These are phyloP conservation scores for Trissolcus japonicus DNA, from an alignment of 2,888 invertebrate genomes.

Conservation along the genomic window DNA sequence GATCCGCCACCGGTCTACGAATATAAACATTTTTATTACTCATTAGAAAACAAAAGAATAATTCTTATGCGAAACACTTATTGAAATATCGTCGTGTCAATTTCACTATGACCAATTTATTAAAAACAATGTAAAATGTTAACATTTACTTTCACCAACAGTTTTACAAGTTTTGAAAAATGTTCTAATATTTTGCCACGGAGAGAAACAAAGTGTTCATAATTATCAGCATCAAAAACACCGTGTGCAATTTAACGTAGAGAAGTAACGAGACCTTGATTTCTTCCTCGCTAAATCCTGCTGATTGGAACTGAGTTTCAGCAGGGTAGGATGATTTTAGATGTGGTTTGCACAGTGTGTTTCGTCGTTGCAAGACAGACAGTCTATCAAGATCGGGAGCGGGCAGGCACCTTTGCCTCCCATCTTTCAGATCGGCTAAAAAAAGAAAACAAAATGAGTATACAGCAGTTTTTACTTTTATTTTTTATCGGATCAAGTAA, in stretches of 20 bases:
- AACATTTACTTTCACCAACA: too few species aligned
- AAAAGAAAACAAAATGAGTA: slow-evolving; percentile 4
- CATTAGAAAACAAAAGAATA: slow-evolving; percentile 14
- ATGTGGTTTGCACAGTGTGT: slow-evolving; percentile 90
- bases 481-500: neutral
- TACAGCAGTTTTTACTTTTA: neutral
- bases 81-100: too few species aligned
- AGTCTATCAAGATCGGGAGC: slow-evolving; percentile 76
- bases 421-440: slow-evolving; percentile 78
- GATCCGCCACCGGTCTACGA: slow-evolving; percentile 66
- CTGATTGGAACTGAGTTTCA: slow-evolving; percentile 83
- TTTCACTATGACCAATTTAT: too few species aligned
- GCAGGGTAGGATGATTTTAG: slow-evolving; percentile 90
- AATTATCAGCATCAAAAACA: too few species aligned
- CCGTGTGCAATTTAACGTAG: neutral
- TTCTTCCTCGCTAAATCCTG: slow-evolving; percentile 81
- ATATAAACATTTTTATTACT: slow-evolving; percentile 26
- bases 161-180: too few species aligned
- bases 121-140: neutral
- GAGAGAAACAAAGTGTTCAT: too few species aligned
- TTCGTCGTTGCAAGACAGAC: slow-evolving; percentile 86
- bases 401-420: slow-evolving; percentile 75
- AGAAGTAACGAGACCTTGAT: slow-evolving; percentile 78
- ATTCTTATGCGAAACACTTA: neutral
- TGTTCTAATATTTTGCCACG: too few species aligned